A percentile compares a stretch with the other conserved stretches of the same genome.
These are phyloP conservation scores for Lamprologus sp. DNA, from an alignment of 2,113 vertebrate genomes.

Conservation along the genomic window DNA sequence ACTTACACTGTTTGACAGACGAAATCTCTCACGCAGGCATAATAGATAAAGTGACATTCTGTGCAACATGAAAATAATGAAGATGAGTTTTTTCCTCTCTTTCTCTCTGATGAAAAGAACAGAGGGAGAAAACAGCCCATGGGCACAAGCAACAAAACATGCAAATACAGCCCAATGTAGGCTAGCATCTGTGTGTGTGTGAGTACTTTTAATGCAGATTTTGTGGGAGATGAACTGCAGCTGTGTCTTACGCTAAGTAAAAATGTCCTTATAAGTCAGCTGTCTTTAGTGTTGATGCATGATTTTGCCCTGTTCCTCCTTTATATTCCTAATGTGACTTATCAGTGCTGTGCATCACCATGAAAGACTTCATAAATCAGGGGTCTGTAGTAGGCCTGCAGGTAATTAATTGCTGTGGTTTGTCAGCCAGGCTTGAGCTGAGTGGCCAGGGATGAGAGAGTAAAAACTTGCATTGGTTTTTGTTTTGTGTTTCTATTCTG, in stretches of 20 bases:
- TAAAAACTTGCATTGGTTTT: background rate
- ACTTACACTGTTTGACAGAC: background rate
- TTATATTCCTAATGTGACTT: slow-evolving; percentile 20
- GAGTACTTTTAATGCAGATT: background rate
- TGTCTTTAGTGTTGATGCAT: background rate
- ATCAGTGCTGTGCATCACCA: slow-evolving; percentile 27
- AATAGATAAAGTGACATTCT: slow-evolving; percentile 13
- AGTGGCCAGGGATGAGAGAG: background rate
- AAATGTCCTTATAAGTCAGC: background rate
- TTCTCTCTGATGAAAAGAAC: slow-evolving; percentile 9
- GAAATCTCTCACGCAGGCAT: slow-evolving; percentile 11
- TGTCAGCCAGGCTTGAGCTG: slow-evolving; percentile 23
- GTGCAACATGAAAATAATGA: slow-evolving; percentile 33
- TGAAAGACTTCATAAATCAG: slow-evolving; percentile 47
- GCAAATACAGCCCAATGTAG: slow-evolving; percentile 31
- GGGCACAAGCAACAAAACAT: slow-evolving; percentile 53
- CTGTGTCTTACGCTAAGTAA: slow-evolving; percentile 15
- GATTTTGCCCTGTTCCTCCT: background rate
- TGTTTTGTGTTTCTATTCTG: background rate
- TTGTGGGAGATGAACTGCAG: background rate
- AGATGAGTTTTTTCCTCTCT: background rate
- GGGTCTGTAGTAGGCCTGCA: slow-evolving; percentile 34
- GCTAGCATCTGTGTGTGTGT: slow-evolving; percentile 34
- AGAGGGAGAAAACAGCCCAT: slow-evolving; percentile 39
- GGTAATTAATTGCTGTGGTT: slow-evolving; percentile 48